These are phyloP conservation scores for Vultur gryphus DNA, from an alignment of 2,797 vertebrate genomes.

Conservation along the genomic window DNA sequence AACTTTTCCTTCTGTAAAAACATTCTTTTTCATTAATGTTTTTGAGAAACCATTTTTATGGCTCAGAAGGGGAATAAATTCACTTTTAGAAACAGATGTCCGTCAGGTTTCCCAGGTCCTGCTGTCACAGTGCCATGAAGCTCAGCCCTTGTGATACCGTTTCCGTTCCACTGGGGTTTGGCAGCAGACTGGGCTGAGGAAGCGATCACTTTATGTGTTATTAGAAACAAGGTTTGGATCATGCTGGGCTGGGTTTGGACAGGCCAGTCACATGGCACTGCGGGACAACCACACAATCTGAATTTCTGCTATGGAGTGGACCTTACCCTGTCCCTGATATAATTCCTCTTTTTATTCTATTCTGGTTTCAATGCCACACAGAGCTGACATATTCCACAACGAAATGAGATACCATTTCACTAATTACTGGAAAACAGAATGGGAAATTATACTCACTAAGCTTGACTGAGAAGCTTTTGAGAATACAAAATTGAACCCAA, in stretches of 20 bases:
- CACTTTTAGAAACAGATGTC: neutral
- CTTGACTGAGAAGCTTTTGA: neutral
- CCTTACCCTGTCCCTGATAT: neutral
- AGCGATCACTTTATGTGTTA: neutral
- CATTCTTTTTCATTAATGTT: neutral
- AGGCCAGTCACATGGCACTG: neutral
- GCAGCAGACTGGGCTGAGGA: neutral
- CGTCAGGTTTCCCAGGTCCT: neutral
- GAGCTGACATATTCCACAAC: neutral
- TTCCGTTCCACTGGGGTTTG: neutral
- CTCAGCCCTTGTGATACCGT: accelerated
- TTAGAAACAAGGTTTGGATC: neutral
- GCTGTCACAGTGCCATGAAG: neutral
- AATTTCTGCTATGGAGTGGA: neutral
- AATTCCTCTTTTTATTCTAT: neutral
- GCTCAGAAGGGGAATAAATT: neutral
- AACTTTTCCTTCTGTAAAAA: neutral
- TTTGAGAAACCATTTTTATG: neutral
- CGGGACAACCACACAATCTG: neutral
- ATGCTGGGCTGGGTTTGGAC: neutral
- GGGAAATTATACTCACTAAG: neutral
- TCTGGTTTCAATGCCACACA: neutral
- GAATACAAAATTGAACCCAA: neutral
- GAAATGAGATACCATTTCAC: neutral
- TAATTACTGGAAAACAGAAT: neutral